phyloP scores from a whole-genome alignment of 2,113 vertebrate genomes.

The Orcinus orca region DNA sequence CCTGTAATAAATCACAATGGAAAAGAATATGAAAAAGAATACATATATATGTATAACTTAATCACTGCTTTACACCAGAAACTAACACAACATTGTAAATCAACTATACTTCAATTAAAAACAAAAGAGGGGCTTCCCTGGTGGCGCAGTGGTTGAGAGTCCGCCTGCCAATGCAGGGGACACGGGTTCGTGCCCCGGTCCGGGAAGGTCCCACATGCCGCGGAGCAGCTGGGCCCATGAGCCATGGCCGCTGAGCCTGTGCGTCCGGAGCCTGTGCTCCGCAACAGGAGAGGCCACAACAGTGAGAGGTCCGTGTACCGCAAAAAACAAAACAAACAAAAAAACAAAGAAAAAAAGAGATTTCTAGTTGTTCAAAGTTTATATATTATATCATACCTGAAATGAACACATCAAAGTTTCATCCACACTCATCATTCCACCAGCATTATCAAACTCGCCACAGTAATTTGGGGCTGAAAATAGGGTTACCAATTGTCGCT shows the following conservation, averaged over 20 bases:
- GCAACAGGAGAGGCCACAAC: too few species aligned
- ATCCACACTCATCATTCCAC: constrained; percentile 98
- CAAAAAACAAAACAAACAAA: too few species aligned
- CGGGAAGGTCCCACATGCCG: too few species aligned
- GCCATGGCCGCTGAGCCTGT: too few species aligned
- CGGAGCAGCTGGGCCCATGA: too few species aligned
- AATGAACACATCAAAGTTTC: constrained; percentile 98
- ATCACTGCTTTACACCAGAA: neutral
- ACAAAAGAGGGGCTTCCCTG: neutral
- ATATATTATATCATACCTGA: constrained; percentile 85
- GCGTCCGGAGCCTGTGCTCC: too few species aligned
- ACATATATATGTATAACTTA: neutral
- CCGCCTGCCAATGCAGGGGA: too few species aligned
- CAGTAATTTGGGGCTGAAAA: constrained; percentile 97
- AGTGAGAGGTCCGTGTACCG: too few species aligned
- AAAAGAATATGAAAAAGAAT: neutral
- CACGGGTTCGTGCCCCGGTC: too few species aligned
- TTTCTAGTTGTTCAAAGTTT: neutral
- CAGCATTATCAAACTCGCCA: constrained; percentile 96
- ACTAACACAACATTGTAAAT: neutral
- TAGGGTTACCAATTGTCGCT: constrained; percentile 94
- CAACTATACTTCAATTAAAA: neutral
- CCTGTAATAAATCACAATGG: neutral
- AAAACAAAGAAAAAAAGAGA: neutral
- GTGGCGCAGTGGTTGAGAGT: too few species aligned